Conservation (phyloP, 1,140 invertebrate genomes). For the Tyrophagus putrescentiae region DNA sequence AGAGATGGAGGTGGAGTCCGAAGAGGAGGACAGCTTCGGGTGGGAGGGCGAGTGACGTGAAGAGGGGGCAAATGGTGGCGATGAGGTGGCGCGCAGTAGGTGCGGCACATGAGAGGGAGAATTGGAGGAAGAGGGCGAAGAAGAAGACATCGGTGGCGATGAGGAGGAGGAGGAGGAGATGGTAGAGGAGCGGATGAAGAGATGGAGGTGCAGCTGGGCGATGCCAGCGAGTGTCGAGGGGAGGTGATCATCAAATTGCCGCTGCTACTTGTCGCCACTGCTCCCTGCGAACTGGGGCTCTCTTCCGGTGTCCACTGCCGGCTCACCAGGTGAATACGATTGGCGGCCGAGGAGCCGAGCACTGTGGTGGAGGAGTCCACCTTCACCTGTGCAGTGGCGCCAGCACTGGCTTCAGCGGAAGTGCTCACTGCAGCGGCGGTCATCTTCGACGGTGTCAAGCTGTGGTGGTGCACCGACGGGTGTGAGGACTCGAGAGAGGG, state of each 20-base stretch:
- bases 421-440: too few species aligned
- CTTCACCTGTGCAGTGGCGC: not conserved
- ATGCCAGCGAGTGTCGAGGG: not conserved
- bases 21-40: not conserved
- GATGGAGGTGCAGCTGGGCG: not conserved
- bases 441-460: too few species aligned
- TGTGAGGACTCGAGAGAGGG: not conserved
- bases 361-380: not conserved
- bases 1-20: conserved; percentile 3
- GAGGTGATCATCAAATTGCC: not conserved
- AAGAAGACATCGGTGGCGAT: not conserved
- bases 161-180: not conserved
- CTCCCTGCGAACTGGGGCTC: too few species aligned
- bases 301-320: too few species aligned
- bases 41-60: not conserved
- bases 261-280: too few species aligned
- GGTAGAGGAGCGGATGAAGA: not conserved
- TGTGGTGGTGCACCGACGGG: not conserved
- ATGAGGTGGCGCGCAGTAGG: not conserved
- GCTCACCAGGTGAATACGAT: conserved; percentile 8
- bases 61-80: not conserved
- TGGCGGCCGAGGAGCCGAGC: not conserved
- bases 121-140: not conserved
- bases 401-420: too few species aligned
- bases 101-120: conserved; percentile 6